Evolutionary conservation across 37 sponge, comb jelly and placozoan genomes (phyloP).

Genomic region (Eunapius fragilis): DNA sequence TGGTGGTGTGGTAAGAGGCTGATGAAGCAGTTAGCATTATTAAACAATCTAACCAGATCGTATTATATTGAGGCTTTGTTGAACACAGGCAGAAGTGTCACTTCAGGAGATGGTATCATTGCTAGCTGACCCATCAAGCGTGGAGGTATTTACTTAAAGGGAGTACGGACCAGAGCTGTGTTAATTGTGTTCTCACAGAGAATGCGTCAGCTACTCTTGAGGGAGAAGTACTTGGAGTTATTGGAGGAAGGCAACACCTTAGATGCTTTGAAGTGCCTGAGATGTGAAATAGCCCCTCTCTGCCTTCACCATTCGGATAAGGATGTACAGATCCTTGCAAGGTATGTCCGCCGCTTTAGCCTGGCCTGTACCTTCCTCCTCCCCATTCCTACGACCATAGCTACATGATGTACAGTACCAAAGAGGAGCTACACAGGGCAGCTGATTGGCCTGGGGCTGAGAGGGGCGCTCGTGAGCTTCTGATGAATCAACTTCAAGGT

Average conservation of each 20-base stretch:
- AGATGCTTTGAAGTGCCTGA: slow-evolving; percentile 86
- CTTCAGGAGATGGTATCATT: slow-evolving; percentile 70
- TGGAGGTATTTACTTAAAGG: slow-evolving; percentile 26
- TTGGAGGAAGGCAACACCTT: slow-evolving; percentile 76
- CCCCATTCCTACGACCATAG: slow-evolving; percentile 9
- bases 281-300: slow-evolving; percentile 84
- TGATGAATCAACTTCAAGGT: slow-evolving; percentile 93
- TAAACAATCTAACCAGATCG: not conserved
- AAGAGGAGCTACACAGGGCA: slow-evolving; percentile 67
- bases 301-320: slow-evolving; percentile 68
- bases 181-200: slow-evolving; percentile 43
- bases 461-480: slow-evolving; percentile 78
- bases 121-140: slow-evolving; percentile 44
- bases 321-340: slow-evolving; percentile 67
- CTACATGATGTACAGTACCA: slow-evolving; percentile 85
- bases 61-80: not conserved
- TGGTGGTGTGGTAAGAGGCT: no score
- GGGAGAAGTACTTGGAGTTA: slow-evolving; percentile 97
- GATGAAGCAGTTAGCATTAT: not conserved
- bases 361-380: not conserved
- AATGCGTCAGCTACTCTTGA: slow-evolving; percentile 83
- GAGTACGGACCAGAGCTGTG: slow-evolving; percentile 2
- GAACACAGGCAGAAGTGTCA: slow-evolving; percentile 55
- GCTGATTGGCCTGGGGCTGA: slow-evolving; percentile 90
- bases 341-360: slow-evolving; percentile 8